These are phyloP conservation scores for Loris lydekkerianus DNA, from an alignment of 2,797 vertebrate genomes.

Conservation along the genomic window DNA sequence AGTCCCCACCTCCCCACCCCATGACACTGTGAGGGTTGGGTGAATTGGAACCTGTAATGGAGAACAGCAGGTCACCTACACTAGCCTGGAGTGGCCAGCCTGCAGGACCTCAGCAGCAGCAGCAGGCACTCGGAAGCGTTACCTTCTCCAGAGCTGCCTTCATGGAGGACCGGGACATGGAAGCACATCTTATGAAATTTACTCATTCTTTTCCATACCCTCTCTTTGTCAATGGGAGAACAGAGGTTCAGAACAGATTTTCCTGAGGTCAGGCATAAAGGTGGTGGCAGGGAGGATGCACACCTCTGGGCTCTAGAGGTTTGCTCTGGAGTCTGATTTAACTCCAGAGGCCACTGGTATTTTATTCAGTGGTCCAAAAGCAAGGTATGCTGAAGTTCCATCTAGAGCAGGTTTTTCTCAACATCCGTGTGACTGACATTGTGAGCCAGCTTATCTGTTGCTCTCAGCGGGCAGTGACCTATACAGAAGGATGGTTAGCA, in stretches of 20 bases:
- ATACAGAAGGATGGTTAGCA: neutral
- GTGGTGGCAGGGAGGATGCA: too few species aligned
- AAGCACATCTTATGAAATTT: constrained; percentile 29
- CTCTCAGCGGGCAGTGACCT: neutral
- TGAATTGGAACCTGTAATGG: neutral
- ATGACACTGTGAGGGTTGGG: fast-evolving
- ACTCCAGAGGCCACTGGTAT: neutral
- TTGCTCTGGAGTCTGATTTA: neutral
- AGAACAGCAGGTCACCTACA: neutral
- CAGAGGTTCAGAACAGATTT: neutral
- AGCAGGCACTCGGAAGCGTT: neutral
- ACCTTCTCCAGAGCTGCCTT: neutral
- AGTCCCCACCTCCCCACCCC: neutral
- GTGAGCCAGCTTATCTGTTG: neutral
- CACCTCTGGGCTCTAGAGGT: neutral
- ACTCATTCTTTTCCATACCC: neutral
- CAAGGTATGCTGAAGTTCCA: neutral
- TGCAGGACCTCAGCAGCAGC: neutral
- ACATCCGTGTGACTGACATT: neutral
- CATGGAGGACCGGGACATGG: neutral
- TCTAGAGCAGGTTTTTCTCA: neutral
- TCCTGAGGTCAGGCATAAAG: neutral
- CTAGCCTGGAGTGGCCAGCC: neutral
- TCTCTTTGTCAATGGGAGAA: neutral
- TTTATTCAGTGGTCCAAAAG: neutral